A percentile compares a stretch with the other conserved stretches of the same genome.
phyloP scores from a whole-genome alignment of 2,888 invertebrate species.

The Sarcophaga caerulescens region DNA sequence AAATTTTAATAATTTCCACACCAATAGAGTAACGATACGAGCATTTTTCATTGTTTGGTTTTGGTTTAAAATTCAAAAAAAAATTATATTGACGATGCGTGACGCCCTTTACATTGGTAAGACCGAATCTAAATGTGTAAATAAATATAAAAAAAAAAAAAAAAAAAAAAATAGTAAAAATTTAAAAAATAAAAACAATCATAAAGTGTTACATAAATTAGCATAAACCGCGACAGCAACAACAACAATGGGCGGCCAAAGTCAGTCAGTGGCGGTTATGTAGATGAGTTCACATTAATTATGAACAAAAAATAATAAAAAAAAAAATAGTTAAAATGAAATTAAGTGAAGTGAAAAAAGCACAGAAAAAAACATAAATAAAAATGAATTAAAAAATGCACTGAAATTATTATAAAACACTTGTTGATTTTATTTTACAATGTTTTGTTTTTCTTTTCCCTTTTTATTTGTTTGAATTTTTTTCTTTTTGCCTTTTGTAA shows the following conservation, averaged over 20 bases:
- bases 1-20: conserved; percentile 45
- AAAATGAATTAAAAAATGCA: conserved; percentile 33
- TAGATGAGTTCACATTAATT: conserved; percentile 59
- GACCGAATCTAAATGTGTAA: conserved; percentile 37
- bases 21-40: conserved; percentile 13
- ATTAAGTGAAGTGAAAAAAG: neutral
- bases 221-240: conserved; percentile 62
- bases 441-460: neutral
- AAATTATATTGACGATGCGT: conserved; percentile 59
- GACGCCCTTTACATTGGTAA: conserved; percentile 66
- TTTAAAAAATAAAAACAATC: conserved; percentile 54
- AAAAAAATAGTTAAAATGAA: conserved; percentile 32
- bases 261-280: conserved; percentile 59
- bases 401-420: conserved; percentile 60
- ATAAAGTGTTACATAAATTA: conserved; percentile 69
- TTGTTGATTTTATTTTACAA: conserved; percentile 43
- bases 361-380: conserved; percentile 3
- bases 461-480: conserved; percentile 22
- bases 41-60: conserved; percentile 10
- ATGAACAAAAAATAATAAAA: conserved; percentile 32
- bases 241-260: conserved; percentile 52
- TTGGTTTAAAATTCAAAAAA: neutral
- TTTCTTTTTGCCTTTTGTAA: neutral
- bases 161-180: neutral
- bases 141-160: too few species aligned